Conservation (phyloP, 2,888 invertebrate species). For the Ctenicera cuprea region DNA sequence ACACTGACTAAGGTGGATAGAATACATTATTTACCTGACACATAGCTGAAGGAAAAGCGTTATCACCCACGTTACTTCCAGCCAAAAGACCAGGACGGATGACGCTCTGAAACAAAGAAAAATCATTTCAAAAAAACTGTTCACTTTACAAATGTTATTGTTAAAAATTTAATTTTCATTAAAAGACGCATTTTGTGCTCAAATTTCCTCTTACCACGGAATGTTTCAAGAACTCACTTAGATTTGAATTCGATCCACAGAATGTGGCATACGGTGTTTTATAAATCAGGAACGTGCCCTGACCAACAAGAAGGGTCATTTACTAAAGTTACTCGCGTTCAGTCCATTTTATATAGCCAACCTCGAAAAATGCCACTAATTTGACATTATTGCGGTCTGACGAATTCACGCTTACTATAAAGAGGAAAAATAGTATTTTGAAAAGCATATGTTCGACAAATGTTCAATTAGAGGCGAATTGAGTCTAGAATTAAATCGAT, state of each 20-base stretch:
- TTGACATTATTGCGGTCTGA: conserved; percentile 12
- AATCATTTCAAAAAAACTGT: conserved; percentile 11
- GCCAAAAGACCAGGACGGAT: conserved; percentile 76
- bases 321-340: conserved; percentile 25
- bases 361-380: conserved; percentile 16
- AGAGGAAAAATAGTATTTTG: neutral
- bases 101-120: conserved; percentile 74
- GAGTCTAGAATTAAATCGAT: too few species aligned
- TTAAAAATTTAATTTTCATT: neutral
- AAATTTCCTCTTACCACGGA: too few species aligned
- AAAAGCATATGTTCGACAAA: neutral
- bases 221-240: neutral
- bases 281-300: conserved; percentile 42
- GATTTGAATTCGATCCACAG: conserved; percentile 38
- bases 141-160: neutral
- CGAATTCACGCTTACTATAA: neutral
- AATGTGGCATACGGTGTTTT: conserved; percentile 29
- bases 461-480: too few species aligned
- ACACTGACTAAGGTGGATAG: conserved; percentile 2
- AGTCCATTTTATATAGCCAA: neutral
- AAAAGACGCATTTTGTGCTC: too few species aligned
- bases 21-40: conserved; percentile 70
- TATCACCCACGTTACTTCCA: conserved; percentile 80
- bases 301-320: conserved; percentile 34
- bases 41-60: conserved; percentile 78